Conservation (phyloP, 2,113 vertebrate genomes). For the Lutjanus erythropterus region DNA sequence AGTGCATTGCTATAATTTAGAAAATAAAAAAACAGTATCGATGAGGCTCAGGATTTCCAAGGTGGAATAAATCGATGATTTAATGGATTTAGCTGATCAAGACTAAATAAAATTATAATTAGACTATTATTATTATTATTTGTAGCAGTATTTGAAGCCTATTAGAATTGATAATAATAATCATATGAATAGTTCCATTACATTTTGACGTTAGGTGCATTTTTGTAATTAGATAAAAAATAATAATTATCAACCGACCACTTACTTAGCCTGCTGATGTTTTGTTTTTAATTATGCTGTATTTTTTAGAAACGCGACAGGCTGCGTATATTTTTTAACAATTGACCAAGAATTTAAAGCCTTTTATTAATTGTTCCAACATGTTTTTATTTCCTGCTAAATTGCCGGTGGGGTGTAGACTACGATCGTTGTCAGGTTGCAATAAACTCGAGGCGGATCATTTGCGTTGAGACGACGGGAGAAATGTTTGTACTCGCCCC, state of each 20-base stretch:
- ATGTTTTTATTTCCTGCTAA: neutral
- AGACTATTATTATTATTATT: constrained; percentile 1
- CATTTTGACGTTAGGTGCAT: neutral
- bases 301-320: neutral
- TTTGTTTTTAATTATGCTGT: constrained; percentile 10
- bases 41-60: constrained; percentile 20
- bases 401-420: neutral
- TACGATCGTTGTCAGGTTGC: no score
- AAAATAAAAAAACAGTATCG: constrained; percentile 54
- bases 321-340: neutral
- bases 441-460: neutral
- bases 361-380: neutral
- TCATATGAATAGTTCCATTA: neutral
- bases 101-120: constrained; percentile 5
- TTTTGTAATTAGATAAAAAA: neutral
- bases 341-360: neutral
- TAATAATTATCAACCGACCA: neutral
- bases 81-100: constrained; percentile 21
- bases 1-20: constrained; percentile 47
- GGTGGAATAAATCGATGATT: constrained; percentile 33
- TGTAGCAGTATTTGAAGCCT: constrained; percentile 1
- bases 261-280: neutral
- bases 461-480: neutral
- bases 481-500: constrained; percentile 44
- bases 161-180: neutral